phyloP scores from a whole-genome alignment of 2,113 vertebrate genomes.

The Myotis lucifugus region DNA sequence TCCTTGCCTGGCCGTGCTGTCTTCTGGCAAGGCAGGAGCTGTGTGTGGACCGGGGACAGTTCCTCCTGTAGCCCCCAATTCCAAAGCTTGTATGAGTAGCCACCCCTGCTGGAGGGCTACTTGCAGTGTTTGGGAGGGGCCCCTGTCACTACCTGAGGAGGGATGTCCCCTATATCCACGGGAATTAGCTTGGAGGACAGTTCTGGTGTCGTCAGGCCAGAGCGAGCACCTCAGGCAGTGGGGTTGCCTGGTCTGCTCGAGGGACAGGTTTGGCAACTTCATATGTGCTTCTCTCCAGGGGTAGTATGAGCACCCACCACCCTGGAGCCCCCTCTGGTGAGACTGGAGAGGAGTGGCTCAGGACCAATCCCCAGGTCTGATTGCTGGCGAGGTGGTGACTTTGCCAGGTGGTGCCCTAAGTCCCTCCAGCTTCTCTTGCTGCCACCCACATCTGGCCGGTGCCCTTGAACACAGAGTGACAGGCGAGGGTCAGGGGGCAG shows the following conservation, averaged over 20 bases:
- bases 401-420: not conserved
- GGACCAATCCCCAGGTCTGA: not conserved
- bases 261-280: not conserved
- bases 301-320: rapidly evolving
- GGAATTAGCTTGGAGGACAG: no score
- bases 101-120: not conserved
- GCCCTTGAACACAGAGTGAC: not conserved
- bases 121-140: not conserved
- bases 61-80: not conserved
- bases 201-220: no score
- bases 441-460: not conserved
- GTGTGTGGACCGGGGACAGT: not conserved
- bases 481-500: not conserved
- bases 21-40: not conserved
- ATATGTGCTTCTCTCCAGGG: no score
- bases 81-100: not conserved
- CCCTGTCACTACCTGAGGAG: not conserved
- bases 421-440: not conserved
- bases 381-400: no score
- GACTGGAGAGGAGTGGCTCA: no score
- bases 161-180: no score
- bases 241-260: not conserved
- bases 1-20: not conserved
- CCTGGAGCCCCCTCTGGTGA: not conserved
- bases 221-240: rapidly evolving